Evolutionary conservation across 2,888 invertebrate genomes (phyloP), one percentile per base, ranked within the genome.

Genomic region (Machimus atricapillus): DNA sequence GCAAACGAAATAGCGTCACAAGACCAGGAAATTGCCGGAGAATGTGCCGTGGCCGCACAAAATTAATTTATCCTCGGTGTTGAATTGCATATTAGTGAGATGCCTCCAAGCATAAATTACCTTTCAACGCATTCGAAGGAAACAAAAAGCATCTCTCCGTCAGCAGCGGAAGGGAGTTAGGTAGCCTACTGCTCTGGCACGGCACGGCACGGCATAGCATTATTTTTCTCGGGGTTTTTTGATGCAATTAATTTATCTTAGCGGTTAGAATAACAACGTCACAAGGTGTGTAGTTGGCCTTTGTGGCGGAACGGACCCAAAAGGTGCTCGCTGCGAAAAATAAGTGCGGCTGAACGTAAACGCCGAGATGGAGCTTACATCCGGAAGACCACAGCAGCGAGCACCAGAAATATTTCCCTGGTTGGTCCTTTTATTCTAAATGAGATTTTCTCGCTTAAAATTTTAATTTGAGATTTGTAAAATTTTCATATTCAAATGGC

Each of bases 371-470:
- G 74, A 23, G 34, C 52, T 74, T 85, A 52, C 73, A 74, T 85
- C 74, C 52, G 74, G 85, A 85, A 85, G 85, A 85, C 85, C 85
- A 85, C 85, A 85, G 73, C 73, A 73, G n/a, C 52, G 3, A 66
- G 66, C 58, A 58, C 43, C 58, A 58, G 27, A 85, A 85, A 74
- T 82, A 82, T 74, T 74, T 85, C 85, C 74, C 85, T 43, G 58
- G 85, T 85, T 85, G 74, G 74, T 74, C 85, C 85, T 85, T 85
- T 85, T 85, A 85, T 74, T 74, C 74, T 74, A 85, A 85, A 85
- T 85, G 85, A 85, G 85, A 85, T 85, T 85, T 85, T 85, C 85
- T 85, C 85, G 85, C 85, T 85, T 85, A 85, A 85, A 85, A 85
- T 85, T 85, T 85, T 85, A 85, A 85, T 85, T 85, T 85, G 85